These are phyloP conservation scores for Rhabdophis nuchalis DNA, from an alignment of 2,797 vertebrate species.

Conservation along the genomic window DNA sequence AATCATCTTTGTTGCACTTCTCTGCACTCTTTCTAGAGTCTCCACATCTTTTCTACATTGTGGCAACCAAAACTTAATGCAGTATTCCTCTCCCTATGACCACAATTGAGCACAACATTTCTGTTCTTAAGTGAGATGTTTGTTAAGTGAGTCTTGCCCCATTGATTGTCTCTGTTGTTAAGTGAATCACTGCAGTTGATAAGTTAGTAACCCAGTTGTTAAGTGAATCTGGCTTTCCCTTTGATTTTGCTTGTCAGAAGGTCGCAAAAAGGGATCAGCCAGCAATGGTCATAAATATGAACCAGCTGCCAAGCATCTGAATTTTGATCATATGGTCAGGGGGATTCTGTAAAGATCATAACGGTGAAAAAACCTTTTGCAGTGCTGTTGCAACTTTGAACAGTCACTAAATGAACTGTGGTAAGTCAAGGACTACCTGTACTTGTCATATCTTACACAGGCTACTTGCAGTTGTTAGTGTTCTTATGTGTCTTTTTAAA, in stretches of 20 bases:
- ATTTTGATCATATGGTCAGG: neutral
- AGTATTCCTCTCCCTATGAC: neutral
- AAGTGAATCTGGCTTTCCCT: neutral
- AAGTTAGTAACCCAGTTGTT: neutral
- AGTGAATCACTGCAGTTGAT: neutral
- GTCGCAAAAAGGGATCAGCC: neutral
- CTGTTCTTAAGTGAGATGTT: neutral
- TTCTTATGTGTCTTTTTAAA: neutral
- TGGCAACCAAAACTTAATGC: too few relatives aligned
- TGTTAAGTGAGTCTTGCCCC: neutral
- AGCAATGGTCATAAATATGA: neutral
- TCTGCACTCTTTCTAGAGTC: too few relatives aligned
- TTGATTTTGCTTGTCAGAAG: neutral
- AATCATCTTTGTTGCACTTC: too few relatives aligned
- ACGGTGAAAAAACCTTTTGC: neutral
- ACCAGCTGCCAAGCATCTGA: neutral
- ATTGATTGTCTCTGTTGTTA: neutral
- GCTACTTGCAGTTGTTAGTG: neutral
- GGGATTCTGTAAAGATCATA: neutral
- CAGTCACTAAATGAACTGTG: neutral
- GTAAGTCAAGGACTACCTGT: neutral
- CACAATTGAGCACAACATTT: neutral
- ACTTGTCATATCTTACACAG: neutral
- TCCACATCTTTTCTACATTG: too few relatives aligned
- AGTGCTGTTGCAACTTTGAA: neutral